Base-by-base conservation (phyloP, 2,888 invertebrate genomes). In the Caenorhabditis sinica region DNA sequence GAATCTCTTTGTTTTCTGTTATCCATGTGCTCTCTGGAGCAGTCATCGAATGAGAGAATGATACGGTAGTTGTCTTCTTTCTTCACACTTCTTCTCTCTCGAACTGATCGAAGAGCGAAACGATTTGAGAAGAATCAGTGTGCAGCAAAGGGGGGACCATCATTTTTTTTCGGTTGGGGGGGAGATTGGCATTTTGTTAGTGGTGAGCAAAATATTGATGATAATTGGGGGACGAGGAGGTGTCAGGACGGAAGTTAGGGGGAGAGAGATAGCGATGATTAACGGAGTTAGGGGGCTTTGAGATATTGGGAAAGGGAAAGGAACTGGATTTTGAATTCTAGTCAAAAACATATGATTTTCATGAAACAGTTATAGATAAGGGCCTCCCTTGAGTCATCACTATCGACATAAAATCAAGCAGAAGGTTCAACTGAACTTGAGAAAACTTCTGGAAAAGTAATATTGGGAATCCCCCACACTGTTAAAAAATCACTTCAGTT, bases 181-280 rank as follows among this genome's bases (percentile, higher is more conserved):
- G 11, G 11, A 20, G 45, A 61, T n/a, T 73, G 73, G 33, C 43
- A 61, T 53, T 28, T 20, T 40, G 40, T 40, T 40, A 40, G 66
- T 58, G 68, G 75, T 77, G 77, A 79, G 71, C 69, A 79, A 61
- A 79, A 79, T 79, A 79, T 79, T 79, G 69, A 79, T 79, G 75
- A 58, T 69, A 68, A 65, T 40, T 61, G 60, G 20, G 60, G 30
- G 23, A 45, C n/a, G 65, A 28, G 45, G 60, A 68, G 53, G 51
- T 68, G 68, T 33, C 20, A 23, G 20, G 28, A 69, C 60, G 69
- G 60, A 77, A 69, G 60, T 69, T 66, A 11, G 43, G 28, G 28
- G 33, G n/a, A 60, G 36, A 13, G 15, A 63, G n/a, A n/a, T n/a
- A n/a, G n/a, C n/a, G n/a, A n/a, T 20, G 40, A 40, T 33, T 9